Evolutionary conservation across 2,797 vertebrate species (phyloP).

Genomic region (Pelobates cultripes): DNA sequence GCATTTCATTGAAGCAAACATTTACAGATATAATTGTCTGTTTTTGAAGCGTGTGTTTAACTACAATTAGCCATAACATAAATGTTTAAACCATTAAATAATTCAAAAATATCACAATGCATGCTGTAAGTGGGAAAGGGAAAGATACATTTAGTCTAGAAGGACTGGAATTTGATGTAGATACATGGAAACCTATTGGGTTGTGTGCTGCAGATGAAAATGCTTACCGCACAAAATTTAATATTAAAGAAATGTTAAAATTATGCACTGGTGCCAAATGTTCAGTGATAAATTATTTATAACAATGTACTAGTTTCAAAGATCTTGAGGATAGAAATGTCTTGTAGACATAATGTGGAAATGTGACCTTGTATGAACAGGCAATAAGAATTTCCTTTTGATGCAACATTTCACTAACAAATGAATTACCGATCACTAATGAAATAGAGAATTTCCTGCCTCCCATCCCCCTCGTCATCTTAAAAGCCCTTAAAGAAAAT

Average conservation of each 20-base stretch:
- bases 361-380: not conserved
- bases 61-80: conserved; percentile 11
- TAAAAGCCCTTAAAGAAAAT: no score
- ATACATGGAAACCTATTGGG: not conserved
- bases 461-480: not conserved
- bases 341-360: conserved; percentile 16
- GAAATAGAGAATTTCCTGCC: not conserved
- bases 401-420: no score
- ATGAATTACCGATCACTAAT: no score
- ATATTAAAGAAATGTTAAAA: conserved; percentile 45
- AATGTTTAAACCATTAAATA: conserved; percentile 23
- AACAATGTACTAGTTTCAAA: conserved; percentile 2
- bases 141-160: not conserved
- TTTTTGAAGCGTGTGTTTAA: not conserved
- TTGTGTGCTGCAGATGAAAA: not conserved
- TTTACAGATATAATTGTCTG: not conserved
- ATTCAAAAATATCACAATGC: conserved; percentile 23
- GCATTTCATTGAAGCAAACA: not conserved
- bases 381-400: not conserved
- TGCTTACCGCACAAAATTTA: conserved; percentile 27
- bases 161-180: not conserved
- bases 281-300: conserved; percentile 39
- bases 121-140: not conserved
- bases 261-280: conserved; percentile 23
- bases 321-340: conserved; percentile 4